Conservation (phyloP, 1,140 invertebrate genomes). For the Papilio xuthus region DNA sequence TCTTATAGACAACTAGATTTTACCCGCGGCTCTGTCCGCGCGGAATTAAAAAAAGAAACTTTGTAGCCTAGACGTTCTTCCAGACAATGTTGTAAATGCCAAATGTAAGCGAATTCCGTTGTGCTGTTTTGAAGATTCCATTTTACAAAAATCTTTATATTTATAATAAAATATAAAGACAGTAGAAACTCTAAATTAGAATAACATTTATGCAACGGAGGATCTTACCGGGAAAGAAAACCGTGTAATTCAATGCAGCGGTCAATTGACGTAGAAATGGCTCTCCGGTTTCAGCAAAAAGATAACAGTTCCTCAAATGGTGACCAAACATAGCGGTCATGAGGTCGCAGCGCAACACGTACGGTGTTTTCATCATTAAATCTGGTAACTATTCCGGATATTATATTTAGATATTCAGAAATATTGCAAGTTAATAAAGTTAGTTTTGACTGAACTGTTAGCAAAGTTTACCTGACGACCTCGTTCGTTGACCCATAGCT, state of each 20-base stretch:
- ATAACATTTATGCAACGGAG: background rate
- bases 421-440: background rate
- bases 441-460: background rate
- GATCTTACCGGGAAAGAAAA: constrained; percentile 71
- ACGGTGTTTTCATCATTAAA: constrained; percentile 63
- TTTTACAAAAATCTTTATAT: too few species aligned
- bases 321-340: constrained; percentile 77
- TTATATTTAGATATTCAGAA: background rate
- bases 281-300: constrained; percentile 73
- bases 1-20: too few species aligned
- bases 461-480: constrained; percentile 64
- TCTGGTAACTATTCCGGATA: constrained; percentile 58
- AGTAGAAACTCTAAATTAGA: background rate
- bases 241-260: constrained; percentile 64
- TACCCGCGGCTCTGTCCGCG: too few species aligned
- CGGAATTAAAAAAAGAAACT: too few species aligned
- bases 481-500: constrained; percentile 71
- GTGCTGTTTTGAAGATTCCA: too few species aligned
- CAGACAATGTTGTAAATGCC: too few species aligned
- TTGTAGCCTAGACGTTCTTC: too few species aligned
- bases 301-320: constrained; percentile 71
- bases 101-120: too few species aligned
- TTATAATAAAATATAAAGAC: too few species aligned
- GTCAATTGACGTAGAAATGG: constrained; percentile 74
- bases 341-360: constrained; percentile 69